Conservation (phyloP, 1,140 invertebrate species). For the Pseudomyrmex dendroicus region DNA sequence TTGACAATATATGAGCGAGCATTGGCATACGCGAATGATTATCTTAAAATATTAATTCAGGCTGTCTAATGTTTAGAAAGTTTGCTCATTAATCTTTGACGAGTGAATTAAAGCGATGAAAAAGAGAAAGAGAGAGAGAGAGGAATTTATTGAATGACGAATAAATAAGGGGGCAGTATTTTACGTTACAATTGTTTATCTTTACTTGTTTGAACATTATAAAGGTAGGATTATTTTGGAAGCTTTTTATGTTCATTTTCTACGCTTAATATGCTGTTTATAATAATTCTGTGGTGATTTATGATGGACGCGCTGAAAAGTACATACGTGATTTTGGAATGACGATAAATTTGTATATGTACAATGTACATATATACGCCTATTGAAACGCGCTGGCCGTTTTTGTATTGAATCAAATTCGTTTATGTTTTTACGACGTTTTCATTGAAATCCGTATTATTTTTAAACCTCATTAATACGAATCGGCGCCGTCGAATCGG, state of each 20-base stretch:
- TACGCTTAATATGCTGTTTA: constrained; percentile 47
- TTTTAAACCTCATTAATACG: constrained; percentile 54
- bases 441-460: constrained; percentile 32
- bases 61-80: no score
- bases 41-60: no score
- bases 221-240: neutral
- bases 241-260: constrained; percentile 7
- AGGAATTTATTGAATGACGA: no score
- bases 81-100: no score
- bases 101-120: constrained; percentile 12
- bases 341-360: neutral
- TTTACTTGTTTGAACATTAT: constrained; percentile 17
- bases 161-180: neutral
- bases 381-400: neutral
- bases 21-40: no score
- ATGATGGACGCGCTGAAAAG: constrained; percentile 5
- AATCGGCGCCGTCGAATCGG: neutral
- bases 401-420: constrained; percentile 34
- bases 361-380: neutral
- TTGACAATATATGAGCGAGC: no score
- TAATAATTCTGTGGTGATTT: constrained; percentile 38
- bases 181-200: constrained; percentile 9
- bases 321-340: constrained; percentile 29
- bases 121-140: no score
- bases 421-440: neutral